These are phyloP conservation scores for Papilio xuthus DNA, from an alignment of 1,140 invertebrate genomes.

Conservation along the genomic window DNA sequence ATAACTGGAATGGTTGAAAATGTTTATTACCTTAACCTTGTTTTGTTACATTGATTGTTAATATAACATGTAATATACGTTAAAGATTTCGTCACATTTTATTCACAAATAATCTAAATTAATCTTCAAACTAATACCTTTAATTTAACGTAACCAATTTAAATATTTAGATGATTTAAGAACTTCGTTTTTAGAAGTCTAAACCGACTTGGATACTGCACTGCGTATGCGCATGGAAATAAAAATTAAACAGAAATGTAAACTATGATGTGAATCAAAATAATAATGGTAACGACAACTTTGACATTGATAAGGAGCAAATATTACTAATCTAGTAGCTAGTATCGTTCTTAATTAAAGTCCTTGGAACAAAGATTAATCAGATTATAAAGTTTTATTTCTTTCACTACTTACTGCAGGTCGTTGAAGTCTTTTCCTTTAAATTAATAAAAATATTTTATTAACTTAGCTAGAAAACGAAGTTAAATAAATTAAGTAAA, in stretches of 20 bases:
- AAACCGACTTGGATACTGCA: no score
- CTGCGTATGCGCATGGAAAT: no score
- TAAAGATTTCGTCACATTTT: background rate
- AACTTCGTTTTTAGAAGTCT: background rate
- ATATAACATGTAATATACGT: background rate
- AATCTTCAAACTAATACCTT: background rate
- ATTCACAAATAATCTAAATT: background rate
- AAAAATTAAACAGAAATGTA: background rate
- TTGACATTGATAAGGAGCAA: background rate
- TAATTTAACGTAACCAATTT: background rate
- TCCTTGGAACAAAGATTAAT: slow-evolving; percentile 30
- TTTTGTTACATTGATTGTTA: slow-evolving; percentile 15
- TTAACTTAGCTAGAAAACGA: background rate
- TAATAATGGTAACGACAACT: background rate
- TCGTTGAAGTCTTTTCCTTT: slow-evolving; percentile 11
- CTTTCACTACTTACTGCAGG: background rate
- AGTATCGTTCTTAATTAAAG: background rate
- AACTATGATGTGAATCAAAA: background rate
- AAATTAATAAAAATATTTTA: background rate
- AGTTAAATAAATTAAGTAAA: background rate
- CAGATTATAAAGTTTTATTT: background rate
- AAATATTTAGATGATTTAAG: background rate
- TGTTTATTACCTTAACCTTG: slow-evolving; percentile 23
- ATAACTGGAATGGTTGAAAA: slow-evolving; percentile 35
- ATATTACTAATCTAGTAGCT: background rate